These are phyloP conservation scores for Apogon talboti DNA, from an alignment of 2,797 vertebrate genomes.

Conservation along the genomic window DNA sequence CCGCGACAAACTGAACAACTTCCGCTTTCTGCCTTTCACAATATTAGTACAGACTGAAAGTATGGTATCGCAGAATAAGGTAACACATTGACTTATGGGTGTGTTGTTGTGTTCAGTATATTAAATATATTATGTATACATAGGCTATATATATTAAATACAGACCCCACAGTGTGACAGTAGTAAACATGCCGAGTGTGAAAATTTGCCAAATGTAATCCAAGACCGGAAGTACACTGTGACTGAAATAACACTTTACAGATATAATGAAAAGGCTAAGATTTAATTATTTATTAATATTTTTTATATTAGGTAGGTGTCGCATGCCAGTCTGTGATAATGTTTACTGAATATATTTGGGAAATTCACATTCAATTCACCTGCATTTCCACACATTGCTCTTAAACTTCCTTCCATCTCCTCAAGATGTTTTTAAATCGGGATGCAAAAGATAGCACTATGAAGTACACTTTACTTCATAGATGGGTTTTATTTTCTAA, in stretches of 20 bases:
- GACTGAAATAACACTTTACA: neutral
- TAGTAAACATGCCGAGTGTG: neutral
- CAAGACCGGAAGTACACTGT: slow-evolving; percentile 4
- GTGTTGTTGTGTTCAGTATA: too few species aligned
- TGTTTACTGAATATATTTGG: too few species aligned
- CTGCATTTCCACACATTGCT: too few species aligned
- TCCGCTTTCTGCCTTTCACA: slow-evolving; percentile 52
- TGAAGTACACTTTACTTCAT: too few species aligned
- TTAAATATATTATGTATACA: too few species aligned
- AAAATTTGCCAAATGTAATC: neutral
- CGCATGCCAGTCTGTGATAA: neutral
- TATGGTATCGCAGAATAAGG: neutral
- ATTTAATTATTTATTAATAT: slow-evolving; percentile 2
- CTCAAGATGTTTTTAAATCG: too few species aligned
- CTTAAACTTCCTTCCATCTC: too few species aligned
- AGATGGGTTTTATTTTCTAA: too few species aligned
- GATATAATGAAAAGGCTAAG: neutral
- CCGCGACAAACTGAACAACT: neutral
- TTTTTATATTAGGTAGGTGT: neutral
- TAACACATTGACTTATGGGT: too few species aligned
- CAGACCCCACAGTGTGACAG: neutral
- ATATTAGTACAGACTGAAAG: slow-evolving; percentile 34
- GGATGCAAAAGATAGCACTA: too few species aligned
- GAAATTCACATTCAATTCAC: neutral
- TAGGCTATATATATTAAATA: neutral